Evolutionary conservation across 2,797 vertebrate genomes (phyloP), one percentile per base, ranked within the genome.

Genomic region (Cyprinodon diabolis): DNA sequence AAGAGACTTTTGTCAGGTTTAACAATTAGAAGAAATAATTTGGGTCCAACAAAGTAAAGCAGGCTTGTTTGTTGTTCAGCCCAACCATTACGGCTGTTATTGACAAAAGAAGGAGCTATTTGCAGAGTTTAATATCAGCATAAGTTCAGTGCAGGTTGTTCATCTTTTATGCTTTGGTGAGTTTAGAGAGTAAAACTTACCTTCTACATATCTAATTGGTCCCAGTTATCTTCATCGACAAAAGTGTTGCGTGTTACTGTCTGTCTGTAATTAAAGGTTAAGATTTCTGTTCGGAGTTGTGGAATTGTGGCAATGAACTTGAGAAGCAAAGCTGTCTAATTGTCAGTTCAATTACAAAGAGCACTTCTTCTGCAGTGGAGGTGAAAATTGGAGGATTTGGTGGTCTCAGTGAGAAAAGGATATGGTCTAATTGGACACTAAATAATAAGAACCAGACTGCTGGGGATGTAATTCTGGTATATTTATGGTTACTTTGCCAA

Each of bases 211-310:
- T 88, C 84, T 92, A 92, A 90, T 90, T 85, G 91, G 89, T 79
- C 83, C 84, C 90, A 91, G 87, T 94, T 92, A 91, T 90, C 81
- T 69, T 58, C 80, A 79, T 80, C 91, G 87, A 84, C 84, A 83
- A 70, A 69, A 66, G 58, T n/a, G 45, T 45, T 71, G 73, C 68
- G 78, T 72, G 54, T 63, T 66, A 56, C 56, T 71, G 15, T 75
- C 76, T 76, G 68, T 83, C 76, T 78, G 60, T 84, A 90, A 86
- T 91, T 77, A 93, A 93, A 92, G 92, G 93, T 94, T 91, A 93
- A 86, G 83, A 80, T 88, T 89, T 89, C 84, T 90, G 90, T 90
- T 88, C 76, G 55, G 72, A 65, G 69, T 88, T 83, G 92, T 91
- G 83, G 92, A 91, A 86, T 77, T 55, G 49, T 80, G 78, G 78